Percentiles rank a stretch among this genome's conserved stretches.
phyloP scores from a whole-genome alignment of 2,888 invertebrate species.

The Apodemia zela region DNA sequence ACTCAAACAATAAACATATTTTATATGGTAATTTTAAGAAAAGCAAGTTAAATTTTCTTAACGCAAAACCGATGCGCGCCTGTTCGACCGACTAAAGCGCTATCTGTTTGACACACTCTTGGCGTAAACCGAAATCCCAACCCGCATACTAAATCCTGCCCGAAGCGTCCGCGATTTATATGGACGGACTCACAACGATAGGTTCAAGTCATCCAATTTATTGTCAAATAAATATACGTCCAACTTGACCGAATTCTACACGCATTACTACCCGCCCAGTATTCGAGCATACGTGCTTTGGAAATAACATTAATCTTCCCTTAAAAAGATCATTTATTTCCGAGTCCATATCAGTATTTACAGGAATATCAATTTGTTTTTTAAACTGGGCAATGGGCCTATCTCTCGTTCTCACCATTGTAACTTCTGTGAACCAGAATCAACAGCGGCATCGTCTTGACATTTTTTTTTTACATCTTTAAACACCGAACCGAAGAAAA shows the following conservation, averaged over 20 bases:
- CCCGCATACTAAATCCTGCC: slow-evolving; percentile 9
- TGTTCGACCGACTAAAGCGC: neutral
- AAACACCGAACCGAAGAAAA: too few species aligned
- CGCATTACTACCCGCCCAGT: neutral
- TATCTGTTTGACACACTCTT: slow-evolving; percentile 16
- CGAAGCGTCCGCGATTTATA: slow-evolving; percentile 13
- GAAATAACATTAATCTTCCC: slow-evolving; percentile 1
- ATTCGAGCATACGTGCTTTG: neutral
- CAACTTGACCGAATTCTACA: slow-evolving; percentile 8
- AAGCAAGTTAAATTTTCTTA: neutral
- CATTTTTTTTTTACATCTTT: too few species aligned
- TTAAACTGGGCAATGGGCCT: too few species aligned
- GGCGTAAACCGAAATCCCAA: slow-evolving; percentile 14
- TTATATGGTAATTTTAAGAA: neutral
- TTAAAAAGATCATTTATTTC: neutral
- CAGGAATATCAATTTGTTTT: too few species aligned
- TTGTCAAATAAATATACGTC: slow-evolving; percentile 11
- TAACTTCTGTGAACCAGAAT: too few species aligned
- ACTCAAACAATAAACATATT: neutral
- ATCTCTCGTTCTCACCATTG: too few species aligned
- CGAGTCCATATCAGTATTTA: neutral
- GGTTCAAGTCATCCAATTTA: slow-evolving; percentile 1
- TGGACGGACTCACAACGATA: slow-evolving; percentile 7
- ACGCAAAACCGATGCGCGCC: neutral
- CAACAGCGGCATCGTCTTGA: too few species aligned